Evolutionary conservation across 1,140 invertebrate species (phyloP), one percentile per base, ranked within the genome.

Genomic region (Hyles euphorbiae): DNA sequence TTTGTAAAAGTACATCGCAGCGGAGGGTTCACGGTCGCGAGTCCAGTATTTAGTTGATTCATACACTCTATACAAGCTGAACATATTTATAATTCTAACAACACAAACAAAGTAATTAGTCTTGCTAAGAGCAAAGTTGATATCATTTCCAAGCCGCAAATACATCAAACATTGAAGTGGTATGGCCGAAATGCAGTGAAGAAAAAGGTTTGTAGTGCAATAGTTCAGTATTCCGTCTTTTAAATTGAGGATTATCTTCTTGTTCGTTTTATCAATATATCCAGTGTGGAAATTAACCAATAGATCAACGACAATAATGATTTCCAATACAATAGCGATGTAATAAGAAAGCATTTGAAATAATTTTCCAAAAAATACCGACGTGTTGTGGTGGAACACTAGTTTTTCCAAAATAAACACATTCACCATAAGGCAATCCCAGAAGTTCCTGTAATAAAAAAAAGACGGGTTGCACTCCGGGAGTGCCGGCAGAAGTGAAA

Each of bases 251-350:
- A 74, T 48, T 5, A 78, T 56, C 32, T 56, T 61, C 45, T 59
- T 70, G 2, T 56, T 50, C 6, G 59, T 45, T 9, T 54, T 36
- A 33, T 72, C 51, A 11, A 70, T 63, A 36, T 71, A 76, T 10
- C 74, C 77, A n/a, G 72, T 72, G 12, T 55, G 59, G n/a, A 67
- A 51, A 47, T 65, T 77, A 2, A 77, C 50, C 8, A 68, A 65
- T 36, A 77, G 53, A 51, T 77, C 77, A 6, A 59, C 5, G 9
- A 77, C 53, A 5, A 71, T 56, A 0, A 77, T 34, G 6, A 58
- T 0, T 11, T 80, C 77, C 3, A 70, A 12, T 68, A 9, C 2
- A 66, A 55, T 55, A n/a, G 56, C 71, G 0, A 67, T 9, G 10
- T 60, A 68, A 45, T 66, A 70, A 5, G 61, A 10, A n/a, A 7